Evolutionary conservation across 1,140 invertebrate species (phyloP).

Genomic region (Mylabris phalerata): DNA sequence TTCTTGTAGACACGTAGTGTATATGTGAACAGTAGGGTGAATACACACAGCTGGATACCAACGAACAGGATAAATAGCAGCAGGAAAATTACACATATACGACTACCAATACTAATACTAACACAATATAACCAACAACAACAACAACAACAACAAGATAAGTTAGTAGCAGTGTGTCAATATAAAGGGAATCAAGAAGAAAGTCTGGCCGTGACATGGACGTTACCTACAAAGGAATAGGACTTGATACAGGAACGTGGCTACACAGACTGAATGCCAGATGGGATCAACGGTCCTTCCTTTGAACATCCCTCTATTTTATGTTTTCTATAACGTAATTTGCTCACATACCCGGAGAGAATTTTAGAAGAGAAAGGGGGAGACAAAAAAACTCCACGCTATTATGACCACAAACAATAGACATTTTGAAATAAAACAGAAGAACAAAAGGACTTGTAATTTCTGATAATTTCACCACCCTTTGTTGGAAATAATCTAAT

Average conservation of each 20-base stretch:
- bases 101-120: too few species aligned
- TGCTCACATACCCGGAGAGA: conserved; percentile 11
- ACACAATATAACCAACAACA: conserved; percentile 1
- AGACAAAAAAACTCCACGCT: conserved; percentile 1
- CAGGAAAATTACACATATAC: too few species aligned
- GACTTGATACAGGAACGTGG: conserved; percentile 18
- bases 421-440: background rate
- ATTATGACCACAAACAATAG: background rate
- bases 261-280: conserved; percentile 17
- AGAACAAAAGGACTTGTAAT: background rate
- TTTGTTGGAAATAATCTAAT: background rate
- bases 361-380: background rate
- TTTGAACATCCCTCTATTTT: conserved; percentile 14
- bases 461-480: background rate
- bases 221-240: conserved; percentile 9
- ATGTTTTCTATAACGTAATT: conserved; percentile 20
- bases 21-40: too few species aligned
- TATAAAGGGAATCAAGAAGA: conserved; percentile 16
- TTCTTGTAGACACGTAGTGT: too few species aligned
- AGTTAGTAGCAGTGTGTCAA: conserved; percentile 14
- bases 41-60: too few species aligned
- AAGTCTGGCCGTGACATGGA: conserved; percentile 14
- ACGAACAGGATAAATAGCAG: too few species aligned
- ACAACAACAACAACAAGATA: conserved; percentile 13
- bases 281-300: conserved; percentile 17